These are phyloP conservation scores for Periparus ater DNA, from an alignment of 2,797 vertebrate species.

Conservation along the genomic window DNA sequence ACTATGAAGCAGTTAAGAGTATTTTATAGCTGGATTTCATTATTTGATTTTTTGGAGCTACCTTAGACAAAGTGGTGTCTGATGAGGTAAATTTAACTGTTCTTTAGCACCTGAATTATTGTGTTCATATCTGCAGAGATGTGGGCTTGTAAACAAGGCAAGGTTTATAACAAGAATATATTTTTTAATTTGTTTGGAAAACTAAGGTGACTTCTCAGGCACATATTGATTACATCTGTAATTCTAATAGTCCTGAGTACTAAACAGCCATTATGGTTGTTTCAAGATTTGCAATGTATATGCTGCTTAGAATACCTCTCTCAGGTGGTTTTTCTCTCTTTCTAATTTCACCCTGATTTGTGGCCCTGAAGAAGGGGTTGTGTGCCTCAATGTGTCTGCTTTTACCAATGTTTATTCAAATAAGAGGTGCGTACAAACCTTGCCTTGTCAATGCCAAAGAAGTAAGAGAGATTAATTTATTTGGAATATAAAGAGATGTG, in stretches of 20 bases:
- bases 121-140: background rate
- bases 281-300: background rate
- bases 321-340: background rate
- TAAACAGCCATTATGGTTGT: background rate
- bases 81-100: background rate
- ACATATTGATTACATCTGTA: background rate
- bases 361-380: background rate
- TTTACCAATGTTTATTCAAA: background rate
- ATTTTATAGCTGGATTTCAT: background rate
- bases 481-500: background rate
- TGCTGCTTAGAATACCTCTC: background rate
- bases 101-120: background rate
- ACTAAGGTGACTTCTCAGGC: background rate
- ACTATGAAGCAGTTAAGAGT: background rate
- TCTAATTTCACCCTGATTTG: background rate
- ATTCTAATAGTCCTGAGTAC: background rate
- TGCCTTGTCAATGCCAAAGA: background rate
- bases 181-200: background rate
- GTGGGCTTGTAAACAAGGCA: background rate
- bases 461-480: background rate
- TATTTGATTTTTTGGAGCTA: background rate
- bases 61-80: background rate
- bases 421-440: background rate
- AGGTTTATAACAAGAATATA: background rate
- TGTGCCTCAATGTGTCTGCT: background rate